A percentile compares a stretch with the other conserved stretches of the same genome.
These are phyloP conservation scores for Drosophila prostipennis DNA, from an alignment of 2,888 invertebrate genomes.

Conservation along the genomic window DNA sequence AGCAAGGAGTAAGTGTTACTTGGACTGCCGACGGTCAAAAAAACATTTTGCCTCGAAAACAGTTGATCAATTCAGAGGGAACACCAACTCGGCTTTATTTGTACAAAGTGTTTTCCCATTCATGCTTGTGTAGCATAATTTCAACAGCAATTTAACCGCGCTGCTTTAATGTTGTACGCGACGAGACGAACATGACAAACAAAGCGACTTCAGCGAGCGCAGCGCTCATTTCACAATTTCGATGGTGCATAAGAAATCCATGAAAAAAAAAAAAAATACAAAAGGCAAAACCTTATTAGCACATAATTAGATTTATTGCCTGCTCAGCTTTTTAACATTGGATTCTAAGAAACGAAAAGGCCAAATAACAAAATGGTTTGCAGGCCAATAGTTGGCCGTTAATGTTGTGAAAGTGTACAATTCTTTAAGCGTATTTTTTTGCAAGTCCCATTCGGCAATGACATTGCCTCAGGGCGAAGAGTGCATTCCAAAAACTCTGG, in stretches of 20 bases:
- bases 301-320: slow-evolving; percentile 64
- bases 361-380: slow-evolving; percentile 27
- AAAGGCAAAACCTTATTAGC: slow-evolving; percentile 63
- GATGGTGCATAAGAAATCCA: slow-evolving; percentile 15
- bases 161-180: slow-evolving; percentile 65
- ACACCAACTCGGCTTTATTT: slow-evolving; percentile 22
- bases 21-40: background rate
- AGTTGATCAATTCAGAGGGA: slow-evolving; percentile 2
- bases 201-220: slow-evolving; percentile 48
- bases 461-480: slow-evolving; percentile 53
- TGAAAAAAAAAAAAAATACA: slow-evolving; percentile 16
- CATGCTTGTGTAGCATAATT: slow-evolving; percentile 27
- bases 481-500: slow-evolving; percentile 61
- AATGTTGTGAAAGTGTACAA: background rate
- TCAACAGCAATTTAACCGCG: slow-evolving; percentile 42
- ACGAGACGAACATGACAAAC: slow-evolving; percentile 50
- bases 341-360: slow-evolving; percentile 11
- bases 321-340: slow-evolving; percentile 31
- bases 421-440: background rate
- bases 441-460: slow-evolving; percentile 12
- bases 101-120: slow-evolving; percentile 11
- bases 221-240: slow-evolving; percentile 61
- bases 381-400: background rate
- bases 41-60: background rate
- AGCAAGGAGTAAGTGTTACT: slow-evolving; percentile 80